Evolutionary conservation across 2,113 vertebrate genomes (phyloP).

Genomic region (Cavia aperea): DNA sequence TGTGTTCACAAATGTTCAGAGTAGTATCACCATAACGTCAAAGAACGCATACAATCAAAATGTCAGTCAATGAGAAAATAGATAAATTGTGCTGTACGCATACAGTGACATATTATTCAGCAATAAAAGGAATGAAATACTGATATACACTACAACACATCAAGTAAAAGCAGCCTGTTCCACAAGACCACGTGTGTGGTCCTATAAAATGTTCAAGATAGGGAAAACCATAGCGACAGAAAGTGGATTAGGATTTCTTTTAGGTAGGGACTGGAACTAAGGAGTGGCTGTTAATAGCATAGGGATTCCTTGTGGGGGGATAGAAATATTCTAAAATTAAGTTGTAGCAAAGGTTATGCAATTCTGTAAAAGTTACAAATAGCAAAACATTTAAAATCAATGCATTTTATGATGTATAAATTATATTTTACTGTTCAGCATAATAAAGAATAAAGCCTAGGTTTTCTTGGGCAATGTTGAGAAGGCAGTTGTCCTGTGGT

Average conservation of each 20-base stretch:
- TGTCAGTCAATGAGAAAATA: neutral
- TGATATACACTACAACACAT: neutral
- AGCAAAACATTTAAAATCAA: neutral
- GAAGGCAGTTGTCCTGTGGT: neutral
- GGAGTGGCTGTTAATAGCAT: neutral
- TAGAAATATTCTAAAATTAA: neutral
- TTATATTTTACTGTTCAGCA: neutral
- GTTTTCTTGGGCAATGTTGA: neutral
- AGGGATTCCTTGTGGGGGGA: neutral
- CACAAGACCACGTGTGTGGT: neutral
- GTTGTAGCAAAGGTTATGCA: neutral
- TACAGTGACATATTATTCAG: slow-evolving; percentile 6
- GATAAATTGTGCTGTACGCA: neutral
- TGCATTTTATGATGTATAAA: neutral
- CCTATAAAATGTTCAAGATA: neutral
- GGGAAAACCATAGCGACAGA: slow-evolving; percentile 6
- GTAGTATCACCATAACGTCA: neutral
- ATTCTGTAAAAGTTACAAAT: slow-evolving; percentile 5
- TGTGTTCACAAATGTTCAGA: neutral
- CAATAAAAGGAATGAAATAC: neutral
- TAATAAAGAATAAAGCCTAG: neutral
- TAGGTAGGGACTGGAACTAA: neutral
- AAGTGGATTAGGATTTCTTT: neutral
- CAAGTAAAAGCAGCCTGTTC: neutral
- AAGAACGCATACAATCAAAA: neutral